These are phyloP conservation scores for Pantherophis guttatus DNA, from an alignment of 2,113 vertebrate genomes.

Conservation along the genomic window DNA sequence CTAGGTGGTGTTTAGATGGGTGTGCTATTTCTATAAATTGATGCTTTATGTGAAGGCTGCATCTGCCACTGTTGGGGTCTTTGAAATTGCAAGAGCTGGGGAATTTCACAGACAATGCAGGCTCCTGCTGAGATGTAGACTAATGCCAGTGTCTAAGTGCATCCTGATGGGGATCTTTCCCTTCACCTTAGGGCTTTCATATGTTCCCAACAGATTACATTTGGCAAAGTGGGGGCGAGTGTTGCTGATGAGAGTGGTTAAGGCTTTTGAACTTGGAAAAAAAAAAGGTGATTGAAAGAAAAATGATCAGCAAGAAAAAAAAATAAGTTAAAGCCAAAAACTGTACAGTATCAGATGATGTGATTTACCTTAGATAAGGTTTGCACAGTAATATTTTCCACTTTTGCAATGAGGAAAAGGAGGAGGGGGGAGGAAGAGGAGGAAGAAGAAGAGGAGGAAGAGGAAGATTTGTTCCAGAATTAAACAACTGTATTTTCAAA, in stretches of 20 bases:
- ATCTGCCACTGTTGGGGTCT: neutral
- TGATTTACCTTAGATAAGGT: neutral
- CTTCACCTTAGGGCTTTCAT: neutral
- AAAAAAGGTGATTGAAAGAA: neutral
- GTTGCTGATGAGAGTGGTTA: no score
- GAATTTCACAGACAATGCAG: neutral
- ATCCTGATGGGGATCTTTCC: neutral
- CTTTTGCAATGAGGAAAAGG: neutral
- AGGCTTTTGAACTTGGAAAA: no score
- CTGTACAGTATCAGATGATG: neutral
- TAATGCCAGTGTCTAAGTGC: neutral
- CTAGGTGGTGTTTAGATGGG: neutral
- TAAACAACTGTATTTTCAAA: slow-evolving; percentile 23
- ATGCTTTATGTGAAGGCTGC: neutral
- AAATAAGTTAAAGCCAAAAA: neutral
- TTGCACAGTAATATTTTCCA: neutral
- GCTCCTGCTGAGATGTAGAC: neutral
- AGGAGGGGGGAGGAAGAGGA: no score
- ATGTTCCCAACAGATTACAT: neutral
- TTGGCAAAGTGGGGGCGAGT: neutral
- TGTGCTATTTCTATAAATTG: neutral
- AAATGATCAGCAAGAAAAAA: neutral
- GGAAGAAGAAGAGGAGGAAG: neutral
- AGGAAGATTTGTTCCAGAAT: neutral
- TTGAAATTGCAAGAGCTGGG: neutral